Base-by-base conservation (phyloP, 2,888 invertebrate species). In the Agriopis marginaria region DNA sequence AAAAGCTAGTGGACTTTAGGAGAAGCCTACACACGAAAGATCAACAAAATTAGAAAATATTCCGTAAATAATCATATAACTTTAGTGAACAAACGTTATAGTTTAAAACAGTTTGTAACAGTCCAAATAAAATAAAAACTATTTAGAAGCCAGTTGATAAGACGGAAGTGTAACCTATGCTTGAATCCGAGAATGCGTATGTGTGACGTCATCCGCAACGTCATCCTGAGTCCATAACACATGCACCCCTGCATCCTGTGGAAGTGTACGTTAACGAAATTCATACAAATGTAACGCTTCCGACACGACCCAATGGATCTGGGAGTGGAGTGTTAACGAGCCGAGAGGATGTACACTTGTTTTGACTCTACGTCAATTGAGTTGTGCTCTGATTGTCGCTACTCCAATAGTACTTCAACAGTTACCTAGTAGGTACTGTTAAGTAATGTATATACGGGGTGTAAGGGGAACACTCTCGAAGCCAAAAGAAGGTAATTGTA, bases 241-340 rank as follows among this genome's bases (percentile, higher is more conserved):
- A 86, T 86, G 85, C 87, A 86, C 86, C 86, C 86, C 82, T 79
- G 71, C 82, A 84, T 84, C 83, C 83, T 86, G 83, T 73, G 65
- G 73, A 61, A 61, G 63, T 50, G 56, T 10, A 47, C 58, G 47
- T 66, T 65, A 71, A 69, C 68, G 66, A 72, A 73, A 66, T 71
- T 66, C 69, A 66, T 71, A 70, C 69, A 70, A 69, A 32, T 59
- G 68, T 70, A 66, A 51, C 68, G 44, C 49, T 68, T 70, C 68
- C 72, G 66, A 67, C 72, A 54, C 60, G 40, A 44, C 60, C 39
- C 39, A 45, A 71, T 56, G 51, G 62, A 51, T 51, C 63, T 71
- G 71, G 53, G 67, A 67, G 50, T 49, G 55, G 49, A 23, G 60
- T 56, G 63, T 47, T 63, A 63, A 63, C 58, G 51, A 64, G 61